Evolutionary conservation across 2,113 vertebrate genomes (phyloP).

Genomic region (Oreocharis arfaki): DNA sequence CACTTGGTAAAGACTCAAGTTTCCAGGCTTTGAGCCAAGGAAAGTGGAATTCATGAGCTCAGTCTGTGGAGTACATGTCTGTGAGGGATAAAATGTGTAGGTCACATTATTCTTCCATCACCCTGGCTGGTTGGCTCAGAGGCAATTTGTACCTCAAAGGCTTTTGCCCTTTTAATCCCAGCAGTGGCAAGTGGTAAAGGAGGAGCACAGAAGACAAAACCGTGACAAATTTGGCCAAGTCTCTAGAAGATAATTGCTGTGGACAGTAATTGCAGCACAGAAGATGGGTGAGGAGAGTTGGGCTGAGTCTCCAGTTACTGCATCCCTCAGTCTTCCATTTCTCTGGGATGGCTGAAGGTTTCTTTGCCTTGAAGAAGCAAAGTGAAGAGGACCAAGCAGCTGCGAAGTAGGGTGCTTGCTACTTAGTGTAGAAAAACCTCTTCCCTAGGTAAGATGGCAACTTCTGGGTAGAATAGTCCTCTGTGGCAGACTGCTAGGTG

Average conservation of each 20-base stretch:
- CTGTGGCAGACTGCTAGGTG: not conserved
- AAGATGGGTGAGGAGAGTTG: not conserved
- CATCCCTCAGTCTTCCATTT: not conserved
- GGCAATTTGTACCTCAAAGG: not conserved
- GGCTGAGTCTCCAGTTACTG: not conserved
- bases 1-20: not conserved
- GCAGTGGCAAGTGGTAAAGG: not conserved
- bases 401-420: not conserved
- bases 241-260: not conserved
- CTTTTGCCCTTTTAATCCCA: not conserved
- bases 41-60: constrained; percentile 34
- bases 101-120: not conserved
- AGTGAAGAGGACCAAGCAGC: not conserved
- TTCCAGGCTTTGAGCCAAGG: constrained; percentile 47
- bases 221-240: not conserved
- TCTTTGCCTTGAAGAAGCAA: not conserved
- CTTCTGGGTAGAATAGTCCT: not conserved
- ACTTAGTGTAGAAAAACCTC: not conserved
- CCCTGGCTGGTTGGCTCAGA: not conserved
- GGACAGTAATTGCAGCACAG: not conserved
- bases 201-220: not conserved
- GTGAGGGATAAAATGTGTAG: not conserved
- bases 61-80: not conserved
- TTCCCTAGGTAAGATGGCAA: not conserved
- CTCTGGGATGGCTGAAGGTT: not conserved